Evolutionary conservation across 2,113 vertebrate genomes (phyloP).

Genomic region (Chaetodon auriga): DNA sequence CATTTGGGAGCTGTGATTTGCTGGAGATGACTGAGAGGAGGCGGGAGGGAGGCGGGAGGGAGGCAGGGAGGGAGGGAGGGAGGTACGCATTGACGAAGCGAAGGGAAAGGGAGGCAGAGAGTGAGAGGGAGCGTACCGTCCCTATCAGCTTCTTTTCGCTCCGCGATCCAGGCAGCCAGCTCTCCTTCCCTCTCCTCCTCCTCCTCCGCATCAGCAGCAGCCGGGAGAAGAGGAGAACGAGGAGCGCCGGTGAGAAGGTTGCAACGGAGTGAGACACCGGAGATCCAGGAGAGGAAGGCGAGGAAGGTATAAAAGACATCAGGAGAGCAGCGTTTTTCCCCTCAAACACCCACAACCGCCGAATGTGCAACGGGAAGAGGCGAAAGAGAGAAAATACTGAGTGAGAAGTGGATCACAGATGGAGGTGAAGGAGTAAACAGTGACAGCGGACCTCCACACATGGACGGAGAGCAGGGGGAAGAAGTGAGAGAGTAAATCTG

Average conservation of each 20-base stretch:
- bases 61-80: constrained; percentile 57
- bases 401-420: constrained; percentile 56
- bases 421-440: constrained; percentile 19
- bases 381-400: constrained; percentile 37
- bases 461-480: constrained; percentile 40
- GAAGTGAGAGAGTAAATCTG: constrained; percentile 38
- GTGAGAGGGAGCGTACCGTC: constrained; percentile 51
- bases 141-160: constrained; percentile 66
- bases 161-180: constrained; percentile 67
- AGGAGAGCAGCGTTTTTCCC: constrained; percentile 33
- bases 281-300: not conserved
- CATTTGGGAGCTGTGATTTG: constrained; percentile 80
- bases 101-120: constrained; percentile 61
- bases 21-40: constrained; percentile 75
- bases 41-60: constrained; percentile 63
- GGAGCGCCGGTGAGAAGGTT: not conserved
- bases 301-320: constrained; percentile 45
- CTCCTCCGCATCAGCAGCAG: constrained; percentile 40
- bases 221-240: constrained; percentile 1
- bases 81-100: constrained; percentile 73
- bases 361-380: constrained; percentile 38
- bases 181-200: constrained; percentile 50
- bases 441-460: constrained; percentile 49
- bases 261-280: constrained; percentile 23
- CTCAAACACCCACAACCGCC: constrained; percentile 43